Evolutionary conservation across 2,888 invertebrate species (phyloP).

Genomic region (Leptopterna dolabrata): DNA sequence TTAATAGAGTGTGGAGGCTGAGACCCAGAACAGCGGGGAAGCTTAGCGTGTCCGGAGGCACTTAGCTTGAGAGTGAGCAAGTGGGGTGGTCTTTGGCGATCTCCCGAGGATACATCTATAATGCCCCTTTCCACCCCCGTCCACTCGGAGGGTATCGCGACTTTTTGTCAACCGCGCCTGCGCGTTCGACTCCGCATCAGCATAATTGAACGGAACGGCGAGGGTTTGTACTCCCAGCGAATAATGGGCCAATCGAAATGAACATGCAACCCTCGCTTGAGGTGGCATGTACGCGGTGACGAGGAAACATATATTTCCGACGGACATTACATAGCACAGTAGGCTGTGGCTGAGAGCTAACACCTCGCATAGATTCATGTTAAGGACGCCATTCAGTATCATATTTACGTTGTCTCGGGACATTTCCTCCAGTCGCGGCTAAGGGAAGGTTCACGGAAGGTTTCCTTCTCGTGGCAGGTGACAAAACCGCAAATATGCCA

Average conservation of each 20-base stretch:
- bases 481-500: too few species aligned
- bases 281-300: background rate
- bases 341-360: background rate
- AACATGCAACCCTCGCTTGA: background rate
- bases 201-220: background rate
- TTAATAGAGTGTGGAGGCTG: background rate
- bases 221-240: background rate
- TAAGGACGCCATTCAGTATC: too few species aligned
- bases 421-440: too few species aligned
- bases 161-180: background rate
- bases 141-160: background rate
- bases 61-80: background rate
- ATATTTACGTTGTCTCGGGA: too few species aligned
- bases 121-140: constrained; percentile 6
- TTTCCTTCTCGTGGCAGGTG: too few species aligned
- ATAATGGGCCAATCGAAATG: background rate
- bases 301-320: background rate
- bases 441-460: too few species aligned
- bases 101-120: constrained; percentile 47
- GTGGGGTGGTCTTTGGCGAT: constrained; percentile 47
- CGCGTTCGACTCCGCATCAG: background rate
- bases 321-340: background rate
- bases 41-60: background rate
- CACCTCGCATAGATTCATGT: background rate
- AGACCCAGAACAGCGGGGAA: background rate